These are phyloP conservation scores for Cydia pomonella DNA, from an alignment of 1,140 invertebrate species.

Conservation along the genomic window DNA sequence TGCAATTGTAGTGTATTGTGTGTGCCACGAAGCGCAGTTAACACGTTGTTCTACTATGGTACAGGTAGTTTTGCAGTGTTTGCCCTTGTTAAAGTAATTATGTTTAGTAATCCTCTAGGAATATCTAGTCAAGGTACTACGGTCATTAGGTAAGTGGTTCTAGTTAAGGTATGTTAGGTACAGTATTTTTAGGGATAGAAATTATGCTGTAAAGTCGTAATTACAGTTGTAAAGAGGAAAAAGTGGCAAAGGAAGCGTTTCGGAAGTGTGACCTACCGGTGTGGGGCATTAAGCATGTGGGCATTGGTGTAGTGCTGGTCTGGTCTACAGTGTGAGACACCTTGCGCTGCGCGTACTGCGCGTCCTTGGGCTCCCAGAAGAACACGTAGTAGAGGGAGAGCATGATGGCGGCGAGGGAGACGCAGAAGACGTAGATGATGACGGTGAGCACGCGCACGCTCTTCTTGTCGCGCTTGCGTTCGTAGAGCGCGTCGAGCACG, in stretches of 20 bases:
- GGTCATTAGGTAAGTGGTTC: conserved; percentile 20
- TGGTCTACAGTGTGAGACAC: conserved; percentile 74
- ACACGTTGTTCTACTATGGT: conserved; percentile 15
- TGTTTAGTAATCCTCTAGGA: conserved; percentile 25
- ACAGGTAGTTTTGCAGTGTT: conserved; percentile 16
- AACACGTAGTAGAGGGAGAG: conserved; percentile 97
- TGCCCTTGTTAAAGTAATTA: conserved; percentile 25
- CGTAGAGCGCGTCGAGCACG: conserved; percentile 90
- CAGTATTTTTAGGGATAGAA: neutral
- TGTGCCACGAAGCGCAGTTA: conserved; percentile 9
- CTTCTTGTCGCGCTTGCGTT: conserved; percentile 92
- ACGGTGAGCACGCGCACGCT: conserved; percentile 96
- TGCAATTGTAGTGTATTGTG: conserved; percentile 22
- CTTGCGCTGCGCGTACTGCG: conserved; percentile 75
- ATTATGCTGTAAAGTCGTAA: conserved; percentile 32
- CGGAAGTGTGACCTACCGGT: conserved; percentile 77
- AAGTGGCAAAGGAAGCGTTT: conserved; percentile 51
- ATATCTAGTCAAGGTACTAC: conserved; percentile 17
- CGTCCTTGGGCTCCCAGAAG: conserved; percentile 92
- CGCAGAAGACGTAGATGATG: conserved; percentile 96
- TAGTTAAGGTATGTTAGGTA: neutral
- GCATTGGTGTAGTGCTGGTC: conserved; percentile 77
- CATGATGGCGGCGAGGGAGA: conserved; percentile 96
- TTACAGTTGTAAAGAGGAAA: conserved; percentile 36
- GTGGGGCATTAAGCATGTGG: conserved; percentile 79